Evolutionary conservation across 2,113 vertebrate genomes (phyloP), one percentile per base, ranked within the genome.

Genomic region (Rissa tridactyla): DNA sequence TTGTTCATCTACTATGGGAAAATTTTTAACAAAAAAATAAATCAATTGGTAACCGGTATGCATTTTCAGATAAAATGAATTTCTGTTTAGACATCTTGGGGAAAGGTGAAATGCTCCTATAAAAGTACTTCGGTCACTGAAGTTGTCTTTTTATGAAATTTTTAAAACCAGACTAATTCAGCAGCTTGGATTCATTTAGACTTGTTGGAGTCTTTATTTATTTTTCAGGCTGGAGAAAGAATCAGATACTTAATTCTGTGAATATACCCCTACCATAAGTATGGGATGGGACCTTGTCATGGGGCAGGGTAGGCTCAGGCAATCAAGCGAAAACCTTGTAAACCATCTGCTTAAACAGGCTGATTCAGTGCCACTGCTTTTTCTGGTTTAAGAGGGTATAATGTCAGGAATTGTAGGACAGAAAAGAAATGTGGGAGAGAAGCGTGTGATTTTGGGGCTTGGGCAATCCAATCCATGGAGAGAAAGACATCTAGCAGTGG

Each of bases 371-470:
- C 17, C 5, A 18, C 69, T 81, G 49, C 34, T 82, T 90, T 52
- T 40, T 49, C 38, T 65, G 25, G 8, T 82, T 52, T 69, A 70
- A 44, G 77, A 49, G 46, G 9, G n/a, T 66, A 32, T 70, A n/a
- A 60, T 23, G 20, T 79, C 55, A 79, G 44, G 30, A 92, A 20
- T 8, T 52, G 18, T 36, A 34, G 55, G 20, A 68, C 77, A 69
- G 65, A 58, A 71, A 69, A 82, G 47, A 84, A 78, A 51, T 23
- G 21, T n/a, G 26, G 34, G n/a, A 75, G 58, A 82, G 52, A 60
- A 71, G 27, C 0, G 0, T 32, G 12, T 36, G 15, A 52, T 72
- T 64, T 66, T 66, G 10, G 54, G 21, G 13, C 13, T 79, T 69
- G 38, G 18, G 5, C 25, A 61, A n/a, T 52, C 19, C 21, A 62